Evolutionary conservation across 2,113 vertebrate genomes (phyloP), one percentile per base, ranked within the genome.

Genomic region (Heterotis niloticus): DNA sequence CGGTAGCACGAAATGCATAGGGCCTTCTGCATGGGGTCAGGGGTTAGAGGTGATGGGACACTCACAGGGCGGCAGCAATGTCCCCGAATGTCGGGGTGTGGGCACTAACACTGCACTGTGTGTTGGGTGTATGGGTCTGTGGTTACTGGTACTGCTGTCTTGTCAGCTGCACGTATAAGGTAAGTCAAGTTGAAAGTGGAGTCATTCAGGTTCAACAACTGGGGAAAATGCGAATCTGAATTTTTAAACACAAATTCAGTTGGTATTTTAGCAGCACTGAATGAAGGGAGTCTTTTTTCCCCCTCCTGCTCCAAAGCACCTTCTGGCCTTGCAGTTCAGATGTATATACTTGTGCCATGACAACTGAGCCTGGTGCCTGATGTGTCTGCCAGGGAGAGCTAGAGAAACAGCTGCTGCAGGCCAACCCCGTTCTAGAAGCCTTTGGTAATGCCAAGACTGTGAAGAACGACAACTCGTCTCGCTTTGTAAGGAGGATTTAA

Each of bases 381-480:
- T 51, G 52, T 76, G 64, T 84, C 78, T 83, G 60, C 18, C 89
- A 98, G 97, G 98, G 97, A 26, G 97, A 99, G 94, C 92, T 99
- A 89, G 98, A 99, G 91, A 99, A 98, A 84, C 98, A 99, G 87
- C 95, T 99, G 84, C 93, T 99, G 64, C 98, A 99, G 91, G 98
- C 98, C 67, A 99, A 99, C 82, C 98, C 97, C 11, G 98, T 99
- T 81, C 94, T 99, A 10, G 98, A 99, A 89, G 98, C 98, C 82
- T 99, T 99, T 74, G 98, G 96, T 86, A 99, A 99, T 0, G 98
- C 95, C 86, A 99, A 99, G 88, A 99, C 98, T 0, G 97, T 99
- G 85, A 99, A 99, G 93, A 99, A 99, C 0, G 97, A 99, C 92
- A 99, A 98, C 92, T 99, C 97, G 0, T 99, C 97, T 5, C 89